Evolutionary conservation across 2,113 vertebrate genomes (phyloP).

Genomic region (Gobiocypris rarus): DNA sequence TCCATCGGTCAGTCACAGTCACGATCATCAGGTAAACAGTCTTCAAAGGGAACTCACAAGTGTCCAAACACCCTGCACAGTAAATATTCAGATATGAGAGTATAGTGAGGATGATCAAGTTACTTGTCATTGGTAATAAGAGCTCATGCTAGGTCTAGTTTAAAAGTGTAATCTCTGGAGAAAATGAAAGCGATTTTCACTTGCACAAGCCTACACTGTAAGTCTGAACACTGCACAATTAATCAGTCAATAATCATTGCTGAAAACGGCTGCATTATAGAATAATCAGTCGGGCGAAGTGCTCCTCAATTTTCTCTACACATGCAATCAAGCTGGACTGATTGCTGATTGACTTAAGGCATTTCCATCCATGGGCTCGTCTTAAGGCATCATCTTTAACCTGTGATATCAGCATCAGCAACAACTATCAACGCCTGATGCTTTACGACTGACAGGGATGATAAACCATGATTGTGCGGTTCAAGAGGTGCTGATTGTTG

Average conservation of each 20-base stretch:
- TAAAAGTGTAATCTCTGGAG: too few species aligned
- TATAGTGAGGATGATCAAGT: too few species aligned
- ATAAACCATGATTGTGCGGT: background rate
- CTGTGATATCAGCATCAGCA: conserved; percentile 24
- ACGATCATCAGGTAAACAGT: too few species aligned
- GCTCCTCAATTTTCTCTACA: background rate
- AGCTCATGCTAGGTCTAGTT: too few species aligned
- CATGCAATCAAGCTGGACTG: conserved; percentile 5
- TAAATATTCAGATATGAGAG: too few species aligned
- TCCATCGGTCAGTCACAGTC: too few species aligned
- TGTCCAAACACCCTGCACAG: too few species aligned
- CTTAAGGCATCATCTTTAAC: conserved; percentile 5
- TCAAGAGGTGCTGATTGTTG: background rate
- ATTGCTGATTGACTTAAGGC: background rate
- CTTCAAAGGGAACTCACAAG: too few species aligned
- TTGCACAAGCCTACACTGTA: background rate
- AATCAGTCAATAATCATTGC: conserved; percentile 8
- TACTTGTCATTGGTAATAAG: too few species aligned
- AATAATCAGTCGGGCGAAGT: conserved; percentile 11
- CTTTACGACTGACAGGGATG: background rate
- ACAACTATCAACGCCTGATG: background rate
- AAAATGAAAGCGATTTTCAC: background rate
- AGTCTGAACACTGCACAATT: background rate
- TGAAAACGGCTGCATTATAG: background rate
- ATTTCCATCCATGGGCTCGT: background rate